phyloP scores from a whole-genome alignment of 2,888 invertebrate species.

The Sarcophaga rosellei region DNA sequence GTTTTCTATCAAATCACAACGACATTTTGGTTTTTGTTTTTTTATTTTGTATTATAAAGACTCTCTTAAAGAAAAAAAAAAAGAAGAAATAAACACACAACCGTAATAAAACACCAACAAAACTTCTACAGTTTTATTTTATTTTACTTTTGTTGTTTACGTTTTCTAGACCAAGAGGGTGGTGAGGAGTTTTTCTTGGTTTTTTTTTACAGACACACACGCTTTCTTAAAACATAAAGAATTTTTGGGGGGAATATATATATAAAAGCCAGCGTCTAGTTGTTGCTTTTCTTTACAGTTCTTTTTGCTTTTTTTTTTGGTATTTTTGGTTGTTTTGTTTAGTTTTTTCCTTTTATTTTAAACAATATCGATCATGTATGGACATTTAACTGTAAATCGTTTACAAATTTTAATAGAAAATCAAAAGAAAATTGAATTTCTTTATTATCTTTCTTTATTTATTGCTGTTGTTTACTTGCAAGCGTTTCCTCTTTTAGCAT shows the following conservation, averaged over 20 bases:
- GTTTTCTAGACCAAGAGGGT: neutral
- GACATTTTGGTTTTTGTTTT: neutral
- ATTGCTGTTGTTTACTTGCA: neutral
- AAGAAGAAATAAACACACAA: slow-evolving; percentile 29
- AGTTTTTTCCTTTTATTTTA: slow-evolving; percentile 30
- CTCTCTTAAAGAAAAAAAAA: slow-evolving; percentile 35
- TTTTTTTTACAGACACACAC: no score
- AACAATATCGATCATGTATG: slow-evolving; percentile 22
- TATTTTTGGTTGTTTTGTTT: slow-evolving; percentile 2
- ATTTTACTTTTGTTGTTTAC: neutral
- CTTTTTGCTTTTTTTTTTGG: neutral
- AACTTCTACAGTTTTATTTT: slow-evolving; percentile 26
- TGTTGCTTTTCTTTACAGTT: slow-evolving; percentile 28
- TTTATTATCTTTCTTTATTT: neutral
- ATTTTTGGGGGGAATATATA: neutral
- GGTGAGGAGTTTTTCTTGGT: no score
- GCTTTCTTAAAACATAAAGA: neutral
- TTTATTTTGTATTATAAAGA: neutral
- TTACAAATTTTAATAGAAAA: slow-evolving; percentile 17
- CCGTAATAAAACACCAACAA: slow-evolving; percentile 38
- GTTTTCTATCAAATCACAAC: slow-evolving; percentile 45
- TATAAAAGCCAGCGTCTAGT: slow-evolving; percentile 35
- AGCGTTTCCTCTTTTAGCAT: no score
- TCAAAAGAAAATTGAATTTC: neutral
- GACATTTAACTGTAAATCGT: slow-evolving; percentile 45